Evolutionary conservation across 64 coral and sea anemone genomes (phyloP).

Genomic region (Porites lutea): DNA sequence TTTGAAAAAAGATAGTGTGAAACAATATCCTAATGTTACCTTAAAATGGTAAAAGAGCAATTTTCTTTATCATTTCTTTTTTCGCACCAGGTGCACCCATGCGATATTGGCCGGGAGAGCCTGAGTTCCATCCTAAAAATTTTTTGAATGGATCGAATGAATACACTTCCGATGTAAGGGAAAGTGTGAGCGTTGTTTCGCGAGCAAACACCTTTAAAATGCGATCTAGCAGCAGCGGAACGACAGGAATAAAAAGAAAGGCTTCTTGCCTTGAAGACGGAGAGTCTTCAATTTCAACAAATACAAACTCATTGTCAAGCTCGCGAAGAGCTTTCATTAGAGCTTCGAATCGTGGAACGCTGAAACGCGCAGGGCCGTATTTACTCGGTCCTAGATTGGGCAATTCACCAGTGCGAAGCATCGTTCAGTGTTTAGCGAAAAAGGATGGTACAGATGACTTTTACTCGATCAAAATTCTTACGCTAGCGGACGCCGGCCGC

Average conservation of each 20-base stretch:
- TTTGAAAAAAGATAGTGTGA: no score
- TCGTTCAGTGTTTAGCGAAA: conserved; percentile 98
- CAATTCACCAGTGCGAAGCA: conserved; percentile 97
- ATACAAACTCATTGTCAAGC: conserved; percentile 29
- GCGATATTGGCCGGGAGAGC: neutral
- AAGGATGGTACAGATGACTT: conserved; percentile 98
- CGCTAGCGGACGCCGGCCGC: conserved; percentile 87
- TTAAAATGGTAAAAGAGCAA: neutral
- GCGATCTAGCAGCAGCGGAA: conserved; percentile 79
- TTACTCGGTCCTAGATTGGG: conserved; percentile 94
- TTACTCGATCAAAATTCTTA: conserved; percentile 97
- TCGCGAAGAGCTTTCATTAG: conserved; percentile 67
- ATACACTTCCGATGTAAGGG: neutral
- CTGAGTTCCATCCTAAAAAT: neutral
- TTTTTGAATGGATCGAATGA: neutral
- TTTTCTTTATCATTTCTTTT: neutral
- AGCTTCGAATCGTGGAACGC: conserved; percentile 74
- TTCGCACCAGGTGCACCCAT: neutral
- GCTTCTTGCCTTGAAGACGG: conserved; percentile 75
- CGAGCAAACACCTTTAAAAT: conserved; percentile 18
- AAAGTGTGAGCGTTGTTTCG: neutral
- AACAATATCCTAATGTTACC: no score
- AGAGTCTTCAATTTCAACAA: conserved; percentile 36
- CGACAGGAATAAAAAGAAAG: conserved; percentile 83
- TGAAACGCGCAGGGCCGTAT: conserved; percentile 93